Percentiles rank a stretch among this genome's conserved stretches.
These are phyloP conservation scores for Neoitamus cyanurus DNA, from an alignment of 2,888 invertebrate species.

Conservation along the genomic window DNA sequence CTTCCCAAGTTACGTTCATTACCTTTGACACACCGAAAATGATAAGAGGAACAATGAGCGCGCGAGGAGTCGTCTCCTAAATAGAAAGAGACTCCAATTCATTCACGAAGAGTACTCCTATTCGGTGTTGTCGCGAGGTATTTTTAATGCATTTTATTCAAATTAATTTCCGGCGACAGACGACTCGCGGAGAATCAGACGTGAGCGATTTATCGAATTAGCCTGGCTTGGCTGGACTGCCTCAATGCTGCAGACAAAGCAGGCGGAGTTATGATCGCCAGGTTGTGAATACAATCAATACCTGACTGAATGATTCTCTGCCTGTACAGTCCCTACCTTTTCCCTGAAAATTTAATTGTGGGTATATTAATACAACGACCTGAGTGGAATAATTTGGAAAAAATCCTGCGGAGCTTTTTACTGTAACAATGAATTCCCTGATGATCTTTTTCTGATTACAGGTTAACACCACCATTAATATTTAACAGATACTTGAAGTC, in stretches of 20 bases:
- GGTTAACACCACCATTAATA: not conserved
- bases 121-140: conserved; percentile 9
- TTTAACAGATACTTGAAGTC: not conserved
- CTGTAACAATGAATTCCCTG: not conserved
- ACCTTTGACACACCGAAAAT: conserved; percentile 20
- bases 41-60: not conserved
- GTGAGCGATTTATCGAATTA: conserved; percentile 47
- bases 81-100: not conserved
- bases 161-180: conserved; percentile 51
- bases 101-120: not conserved
- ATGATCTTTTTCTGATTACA: not conserved
- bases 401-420: not conserved
- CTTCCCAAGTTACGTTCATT: not conserved
- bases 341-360: not conserved
- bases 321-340: not conserved
- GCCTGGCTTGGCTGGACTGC: not conserved
- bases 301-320: not conserved
- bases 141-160: conserved; percentile 52
- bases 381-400: not conserved
- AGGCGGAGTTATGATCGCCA: not conserved
- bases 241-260: not conserved
- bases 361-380: not conserved
- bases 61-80: not conserved
- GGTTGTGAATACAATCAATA: not conserved
- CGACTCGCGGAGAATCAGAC: conserved; percentile 11